Evolutionary conservation across 2,797 vertebrate genomes (phyloP).

Genomic region (Hydrocynus forskahlii): DNA sequence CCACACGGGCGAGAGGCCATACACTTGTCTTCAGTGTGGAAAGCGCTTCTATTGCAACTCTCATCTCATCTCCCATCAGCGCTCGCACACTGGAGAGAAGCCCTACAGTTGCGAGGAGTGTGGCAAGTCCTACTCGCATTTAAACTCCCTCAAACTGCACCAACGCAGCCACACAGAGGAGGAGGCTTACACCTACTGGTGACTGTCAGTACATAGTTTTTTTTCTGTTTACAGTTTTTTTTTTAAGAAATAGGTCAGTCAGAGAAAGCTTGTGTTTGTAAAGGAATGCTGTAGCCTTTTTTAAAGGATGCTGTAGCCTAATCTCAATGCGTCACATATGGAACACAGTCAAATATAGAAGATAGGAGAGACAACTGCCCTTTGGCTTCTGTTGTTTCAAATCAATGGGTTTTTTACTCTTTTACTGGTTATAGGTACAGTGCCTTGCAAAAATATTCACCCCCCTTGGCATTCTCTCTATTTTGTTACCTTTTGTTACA

Average conservation of each 20-base stretch:
- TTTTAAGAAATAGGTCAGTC: not conserved
- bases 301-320: not conserved
- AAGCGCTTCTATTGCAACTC: slow-evolving; percentile 63
- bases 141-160: slow-evolving; percentile 62
- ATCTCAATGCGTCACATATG: not conserved
- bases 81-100: slow-evolving; percentile 61
- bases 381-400: not conserved
- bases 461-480: too few species aligned
- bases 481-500: too few species aligned
- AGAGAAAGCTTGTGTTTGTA: not conserved
- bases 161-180: slow-evolving; percentile 58
- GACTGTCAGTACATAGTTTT: not conserved
- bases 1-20: slow-evolving; percentile 60
- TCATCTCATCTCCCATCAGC: slow-evolving; percentile 61
- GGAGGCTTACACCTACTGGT: slow-evolving; percentile 52
- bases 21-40: slow-evolving; percentile 57
- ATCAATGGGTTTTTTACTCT: not conserved
- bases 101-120: slow-evolving; percentile 61
- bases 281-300: not conserved
- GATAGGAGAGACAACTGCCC: not conserved
- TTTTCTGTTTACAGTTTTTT: not conserved
- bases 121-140: slow-evolving; percentile 58
- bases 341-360: too few species aligned
- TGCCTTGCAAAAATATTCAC: too few species aligned
- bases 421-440: not conserved